Conservation (phyloP, 30 jellyfish, hydroid and myxozoan species). For the Hydractinia echinata region DNA sequence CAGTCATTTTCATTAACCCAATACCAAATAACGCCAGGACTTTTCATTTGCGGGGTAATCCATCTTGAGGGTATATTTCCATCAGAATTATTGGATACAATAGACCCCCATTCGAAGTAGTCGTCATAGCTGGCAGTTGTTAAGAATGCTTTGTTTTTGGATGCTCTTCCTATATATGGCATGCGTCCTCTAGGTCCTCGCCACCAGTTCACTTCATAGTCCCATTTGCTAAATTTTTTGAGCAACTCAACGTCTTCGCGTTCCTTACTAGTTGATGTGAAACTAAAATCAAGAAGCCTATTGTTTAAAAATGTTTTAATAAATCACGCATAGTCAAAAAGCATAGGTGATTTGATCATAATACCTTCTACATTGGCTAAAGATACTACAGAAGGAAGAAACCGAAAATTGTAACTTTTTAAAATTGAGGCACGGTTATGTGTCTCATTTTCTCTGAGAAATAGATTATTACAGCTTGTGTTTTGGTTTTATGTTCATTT, state of each 20-base stretch:
- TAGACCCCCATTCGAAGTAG: conserved; percentile 58
- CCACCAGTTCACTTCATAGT: conserved; percentile 40
- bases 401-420: no score
- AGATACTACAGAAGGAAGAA: no score
- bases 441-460: no score
- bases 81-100: conserved; percentile 51
- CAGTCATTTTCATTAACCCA: conserved; percentile 94
- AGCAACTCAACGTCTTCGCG: conserved; percentile 36
- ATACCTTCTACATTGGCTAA: no score
- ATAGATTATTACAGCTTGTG: no score
- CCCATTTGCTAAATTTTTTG: conserved; percentile 68
- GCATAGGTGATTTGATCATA: no score
- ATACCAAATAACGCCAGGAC: conserved; percentile 91
- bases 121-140: conserved; percentile 56
- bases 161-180: conserved; percentile 70
- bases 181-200: conserved; percentile 43
- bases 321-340: no score
- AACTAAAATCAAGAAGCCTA: neutral
- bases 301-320: no score
- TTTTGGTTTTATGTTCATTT: no score
- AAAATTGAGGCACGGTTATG: no score
- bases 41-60: conserved; percentile 29
- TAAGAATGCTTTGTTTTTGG: conserved; percentile 45
- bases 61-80: conserved; percentile 64
- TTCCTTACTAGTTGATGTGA: neutral